Evolutionary conservation across 2,113 vertebrate genomes (phyloP), one percentile per base, ranked within the genome.

Genomic region (Silurus asotus): DNA sequence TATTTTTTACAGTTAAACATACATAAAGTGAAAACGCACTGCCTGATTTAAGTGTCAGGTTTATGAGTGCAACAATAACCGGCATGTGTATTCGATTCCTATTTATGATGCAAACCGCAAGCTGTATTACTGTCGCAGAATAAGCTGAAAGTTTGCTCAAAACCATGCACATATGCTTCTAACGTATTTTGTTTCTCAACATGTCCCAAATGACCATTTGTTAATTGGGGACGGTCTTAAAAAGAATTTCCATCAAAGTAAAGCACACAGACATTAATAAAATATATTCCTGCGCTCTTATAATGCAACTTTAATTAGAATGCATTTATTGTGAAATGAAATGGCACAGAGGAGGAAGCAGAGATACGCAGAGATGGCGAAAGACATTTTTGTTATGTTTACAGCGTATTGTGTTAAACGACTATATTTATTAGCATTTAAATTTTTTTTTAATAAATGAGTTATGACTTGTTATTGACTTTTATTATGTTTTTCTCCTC

Each of bases 11-110:
- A 59, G 28, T 69, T 49, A 85, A 64, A 61, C 45, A 79, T n/a
- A 55, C 51, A 23, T 45, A 25, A 58, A 20, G 58, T 28, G 20
- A 67, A 48, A 59, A 14, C 49, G 51, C 56, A 53, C 10, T 15
- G 25, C 20, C 14, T 82, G 53, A 65, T 4, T 49, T 76, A 86
- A 56, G 76, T 72, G n/a, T 49, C 58, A 65, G 25, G 23, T 86
- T 83, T 55, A 83, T 70, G 65, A 80, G 51, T 70, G 65, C 14
- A 72, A 3, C 1, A 45, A 72, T 48, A 72, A 48, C 67, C 28
- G 56, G 56, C 14, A 17, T 58, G 14, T 17, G 56, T 58, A 58
- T 11, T 17, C 3, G 13, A 58, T 4, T 58, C 56, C 56, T 14
- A 37, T 37, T 37, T 37, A 37, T 37, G 37, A 49, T 15, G 11